Evolutionary conservation across 2,888 invertebrate genomes (phyloP).

Genomic region (Ophioninae sp.): DNA sequence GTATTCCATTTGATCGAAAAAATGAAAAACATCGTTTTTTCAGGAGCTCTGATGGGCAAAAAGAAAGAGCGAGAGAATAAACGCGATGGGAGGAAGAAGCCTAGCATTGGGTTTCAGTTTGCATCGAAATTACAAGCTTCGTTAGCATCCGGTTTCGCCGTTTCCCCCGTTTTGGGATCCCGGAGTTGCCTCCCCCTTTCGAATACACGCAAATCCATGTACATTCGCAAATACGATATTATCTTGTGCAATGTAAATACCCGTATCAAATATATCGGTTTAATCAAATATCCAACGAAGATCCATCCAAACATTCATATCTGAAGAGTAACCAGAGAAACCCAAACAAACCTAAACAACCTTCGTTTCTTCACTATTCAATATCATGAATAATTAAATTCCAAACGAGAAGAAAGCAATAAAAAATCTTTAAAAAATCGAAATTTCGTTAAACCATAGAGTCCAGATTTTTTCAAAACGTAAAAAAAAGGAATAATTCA

Average conservation of each 20-base stretch:
- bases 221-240: background rate
- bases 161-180: conserved; percentile 12
- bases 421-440: background rate
- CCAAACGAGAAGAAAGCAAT: background rate
- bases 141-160: conserved; percentile 30
- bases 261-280: background rate
- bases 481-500: background rate
- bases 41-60: background rate
- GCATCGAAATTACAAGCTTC: conserved; percentile 39
- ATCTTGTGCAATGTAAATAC: background rate
- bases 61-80: conserved; percentile 8
- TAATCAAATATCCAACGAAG: no score
- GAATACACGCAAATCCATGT: conserved; percentile 2
- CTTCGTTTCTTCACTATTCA: background rate
- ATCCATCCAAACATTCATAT: no score
- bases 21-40: background rate
- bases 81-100: background rate
- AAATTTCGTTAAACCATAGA: background rate
- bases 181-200: conserved; percentile 13
- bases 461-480: background rate
- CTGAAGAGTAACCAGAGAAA: no score
- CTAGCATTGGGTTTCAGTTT: background rate
- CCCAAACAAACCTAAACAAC: no score
- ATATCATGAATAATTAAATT: background rate
- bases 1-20: conserved; percentile 5